A percentile compares a stretch with the other conserved stretches of the same genome.
Conservation (phyloP, 2,113 vertebrate species). For the Paradoxurus hermaphroditus region DNA sequence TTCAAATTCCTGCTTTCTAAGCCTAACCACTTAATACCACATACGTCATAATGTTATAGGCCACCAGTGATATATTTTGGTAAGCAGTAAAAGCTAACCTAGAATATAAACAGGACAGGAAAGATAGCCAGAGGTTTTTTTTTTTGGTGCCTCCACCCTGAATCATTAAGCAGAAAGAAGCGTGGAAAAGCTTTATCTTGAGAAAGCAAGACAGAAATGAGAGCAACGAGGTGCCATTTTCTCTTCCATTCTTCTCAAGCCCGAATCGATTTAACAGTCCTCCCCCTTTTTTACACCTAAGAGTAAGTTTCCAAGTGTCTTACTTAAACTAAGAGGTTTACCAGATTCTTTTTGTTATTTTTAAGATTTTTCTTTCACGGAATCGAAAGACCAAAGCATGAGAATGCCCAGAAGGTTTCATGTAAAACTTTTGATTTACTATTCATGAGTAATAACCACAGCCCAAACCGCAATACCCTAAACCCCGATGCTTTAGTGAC, state of each 20-base stretch:
- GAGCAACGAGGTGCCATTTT: slow-evolving; percentile 29
- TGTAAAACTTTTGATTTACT: slow-evolving; percentile 28
- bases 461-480: background rate
- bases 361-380: slow-evolving; percentile 29
- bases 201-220: slow-evolving; percentile 21
- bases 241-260: background rate
- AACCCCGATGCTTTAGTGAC: background rate
- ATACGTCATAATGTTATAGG: slow-evolving; percentile 4
- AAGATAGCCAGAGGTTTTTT: background rate
- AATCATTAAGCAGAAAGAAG: slow-evolving; percentile 32
- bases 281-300: background rate
- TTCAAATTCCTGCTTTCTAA: slow-evolving; percentile 19
- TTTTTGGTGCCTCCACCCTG: background rate
- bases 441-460: background rate
- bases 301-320: background rate
- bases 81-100: slow-evolving; percentile 38
- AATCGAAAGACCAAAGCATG: slow-evolving; percentile 12
- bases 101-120: slow-evolving; percentile 38
- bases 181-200: slow-evolving; percentile 23
- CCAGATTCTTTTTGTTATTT: background rate
- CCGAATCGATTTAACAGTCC: background rate
- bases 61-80: background rate
- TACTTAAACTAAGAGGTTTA: slow-evolving; percentile 12
- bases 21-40: background rate
- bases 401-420: background rate